These are phyloP conservation scores for Holotrichia oblita DNA, from an alignment of 1,140 invertebrate species.

Conservation along the genomic window DNA sequence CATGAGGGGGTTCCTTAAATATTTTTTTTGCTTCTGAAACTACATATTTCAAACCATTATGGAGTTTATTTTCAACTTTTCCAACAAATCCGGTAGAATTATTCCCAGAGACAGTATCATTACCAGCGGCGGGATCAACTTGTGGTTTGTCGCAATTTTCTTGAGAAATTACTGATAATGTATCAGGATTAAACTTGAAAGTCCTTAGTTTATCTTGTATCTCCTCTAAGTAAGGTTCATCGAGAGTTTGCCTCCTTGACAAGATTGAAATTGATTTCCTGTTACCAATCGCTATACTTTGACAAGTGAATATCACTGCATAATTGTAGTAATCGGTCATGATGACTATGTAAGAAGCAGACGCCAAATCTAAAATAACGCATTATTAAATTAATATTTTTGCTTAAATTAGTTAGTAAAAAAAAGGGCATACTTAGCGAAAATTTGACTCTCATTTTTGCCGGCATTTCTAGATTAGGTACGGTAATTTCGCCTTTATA, in stretches of 20 bases:
- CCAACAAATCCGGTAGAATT: conserved; percentile 74
- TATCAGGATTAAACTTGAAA: conserved; percentile 76
- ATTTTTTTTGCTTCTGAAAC: conserved; percentile 65
- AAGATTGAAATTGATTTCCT: no score
- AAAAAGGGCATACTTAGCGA: conserved; percentile 78
- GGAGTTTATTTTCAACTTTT: conserved; percentile 77
- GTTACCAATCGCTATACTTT: no score
- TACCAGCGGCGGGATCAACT: conserved; percentile 73
- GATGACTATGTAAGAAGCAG: no score
- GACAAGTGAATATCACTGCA: no score
- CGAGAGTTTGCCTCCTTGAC: conserved; percentile 73
- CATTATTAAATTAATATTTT: no score
- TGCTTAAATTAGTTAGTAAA: background rate
- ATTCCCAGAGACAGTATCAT: conserved; percentile 76
- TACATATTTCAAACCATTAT: conserved; percentile 70
- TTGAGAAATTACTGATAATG: conserved; percentile 79
- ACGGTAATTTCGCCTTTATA: conserved; percentile 78
- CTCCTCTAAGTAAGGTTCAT: conserved; percentile 74
- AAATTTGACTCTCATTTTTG: conserved; percentile 77
- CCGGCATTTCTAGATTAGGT: conserved; percentile 71
- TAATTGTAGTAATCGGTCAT: no score
- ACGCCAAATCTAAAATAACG: no score
- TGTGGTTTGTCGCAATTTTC: conserved; percentile 60
- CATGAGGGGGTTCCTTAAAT: conserved; percentile 69
- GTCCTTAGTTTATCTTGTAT: conserved; percentile 70